phyloP scores from a whole-genome alignment of 2,797 vertebrate species.

The Schizopygopsis malacanthus region DNA sequence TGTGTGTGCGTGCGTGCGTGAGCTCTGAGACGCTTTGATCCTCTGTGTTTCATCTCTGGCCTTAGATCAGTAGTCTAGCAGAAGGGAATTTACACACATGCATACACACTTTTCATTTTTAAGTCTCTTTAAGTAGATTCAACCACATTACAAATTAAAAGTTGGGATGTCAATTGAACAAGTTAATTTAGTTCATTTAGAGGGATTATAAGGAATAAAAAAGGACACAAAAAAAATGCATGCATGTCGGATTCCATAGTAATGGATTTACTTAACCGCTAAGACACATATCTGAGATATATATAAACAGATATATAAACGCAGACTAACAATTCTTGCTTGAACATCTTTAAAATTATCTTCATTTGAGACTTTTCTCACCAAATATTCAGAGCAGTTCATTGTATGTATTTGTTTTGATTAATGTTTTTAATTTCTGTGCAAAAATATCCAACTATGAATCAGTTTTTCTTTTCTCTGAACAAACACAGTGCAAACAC shows the following conservation, averaged over 20 bases:
- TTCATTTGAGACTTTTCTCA: background rate
- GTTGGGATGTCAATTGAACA: background rate
- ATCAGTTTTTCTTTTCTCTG: background rate
- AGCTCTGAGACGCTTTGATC: slow-evolving; percentile 1
- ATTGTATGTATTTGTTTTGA: background rate
- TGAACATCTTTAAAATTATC: background rate
- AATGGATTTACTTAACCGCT: background rate
- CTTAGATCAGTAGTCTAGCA: slow-evolving; percentile 26
- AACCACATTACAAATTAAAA: background rate
- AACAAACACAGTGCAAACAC: background rate
- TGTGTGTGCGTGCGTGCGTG: background rate
- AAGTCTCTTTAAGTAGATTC: background rate
- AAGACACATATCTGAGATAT: no score
- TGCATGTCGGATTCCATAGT: background rate
- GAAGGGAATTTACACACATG: background rate
- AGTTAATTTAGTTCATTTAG: background rate
- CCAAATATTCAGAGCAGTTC: background rate
- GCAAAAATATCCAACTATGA: background rate
- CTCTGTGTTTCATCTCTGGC: slow-evolving; percentile 36
- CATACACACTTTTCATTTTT: background rate
- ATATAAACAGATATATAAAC: background rate
- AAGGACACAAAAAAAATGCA: background rate
- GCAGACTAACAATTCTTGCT: background rate
- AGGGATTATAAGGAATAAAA: background rate
- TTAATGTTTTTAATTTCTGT: background rate